These are phyloP conservation scores for Acanthosoma haemorrhoidale DNA, from an alignment of 2,888 invertebrate genomes.

Conservation along the genomic window DNA sequence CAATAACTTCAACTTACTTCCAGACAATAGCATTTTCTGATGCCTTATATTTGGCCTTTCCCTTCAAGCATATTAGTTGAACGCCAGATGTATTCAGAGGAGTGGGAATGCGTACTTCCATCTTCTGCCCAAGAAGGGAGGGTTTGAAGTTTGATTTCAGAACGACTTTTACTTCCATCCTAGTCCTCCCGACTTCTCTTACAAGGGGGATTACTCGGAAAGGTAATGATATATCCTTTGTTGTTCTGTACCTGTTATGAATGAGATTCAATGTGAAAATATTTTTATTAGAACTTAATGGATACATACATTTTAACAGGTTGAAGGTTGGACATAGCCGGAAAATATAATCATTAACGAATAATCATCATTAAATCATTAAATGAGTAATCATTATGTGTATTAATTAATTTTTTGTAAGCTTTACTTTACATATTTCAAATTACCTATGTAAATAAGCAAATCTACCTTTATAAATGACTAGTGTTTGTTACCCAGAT, in stretches of 20 bases:
- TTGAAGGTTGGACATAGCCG: background rate
- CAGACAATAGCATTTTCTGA: constrained; percentile 97
- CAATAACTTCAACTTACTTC: constrained; percentile 68
- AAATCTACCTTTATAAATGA: no score
- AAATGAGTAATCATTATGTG: constrained; percentile 14
- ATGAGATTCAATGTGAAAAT: background rate
- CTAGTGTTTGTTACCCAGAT: no score
- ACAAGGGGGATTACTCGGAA: constrained; percentile 99
- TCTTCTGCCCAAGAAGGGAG: constrained; percentile 94
- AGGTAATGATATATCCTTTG: constrained; percentile 98
- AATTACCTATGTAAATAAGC: no score
- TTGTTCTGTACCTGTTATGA: constrained; percentile 81
- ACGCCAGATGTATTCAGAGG: constrained; percentile 98
- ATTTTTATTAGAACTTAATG: background rate
- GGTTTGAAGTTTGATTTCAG: constrained; percentile 99
- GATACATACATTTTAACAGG: background rate
- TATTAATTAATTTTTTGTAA: no score
- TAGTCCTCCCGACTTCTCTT: constrained; percentile 94
- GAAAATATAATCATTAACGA: background rate
- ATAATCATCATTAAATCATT: background rate
- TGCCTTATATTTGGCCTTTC: constrained; percentile 99
- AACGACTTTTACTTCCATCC: constrained; percentile 99
- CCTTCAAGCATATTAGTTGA: constrained; percentile 96
- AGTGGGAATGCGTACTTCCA: constrained; percentile 98
- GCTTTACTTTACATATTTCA: no score